phyloP scores from a whole-genome alignment of 2,888 invertebrate species.

The Syrista parreyssii region DNA sequence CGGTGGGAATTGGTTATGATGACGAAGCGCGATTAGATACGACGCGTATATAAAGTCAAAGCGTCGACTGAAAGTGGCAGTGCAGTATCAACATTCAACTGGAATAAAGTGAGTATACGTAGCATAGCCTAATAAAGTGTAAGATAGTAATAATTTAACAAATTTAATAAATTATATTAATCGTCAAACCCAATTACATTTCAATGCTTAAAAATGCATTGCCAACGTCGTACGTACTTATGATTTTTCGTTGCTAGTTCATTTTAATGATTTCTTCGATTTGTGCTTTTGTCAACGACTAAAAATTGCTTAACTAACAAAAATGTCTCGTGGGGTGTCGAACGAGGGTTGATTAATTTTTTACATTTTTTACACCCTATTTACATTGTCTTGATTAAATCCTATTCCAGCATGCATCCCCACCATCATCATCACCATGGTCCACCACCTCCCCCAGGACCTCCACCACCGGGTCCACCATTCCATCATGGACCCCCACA shows the following conservation, averaged over 20 bases:
- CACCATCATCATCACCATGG: slow-evolving; percentile 15
- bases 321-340: not conserved
- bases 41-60: slow-evolving; percentile 7
- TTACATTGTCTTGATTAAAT: not conserved
- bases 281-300: too few relatives aligned
- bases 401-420: slow-evolving; percentile 10
- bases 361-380: too few relatives aligned
- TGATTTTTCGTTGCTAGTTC: too few relatives aligned
- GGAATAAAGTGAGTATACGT: slow-evolving; percentile 6
- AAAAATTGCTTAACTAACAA: too few relatives aligned
- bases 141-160: too few relatives aligned
- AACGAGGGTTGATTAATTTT: not conserved
- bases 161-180: too few relatives aligned
- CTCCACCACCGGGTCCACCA: slow-evolving; percentile 5
- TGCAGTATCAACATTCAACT: slow-evolving; percentile 7
- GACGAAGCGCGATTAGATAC: slow-evolving; percentile 13
- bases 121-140: too few relatives aligned
- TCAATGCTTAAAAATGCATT: too few relatives aligned
- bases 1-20: not conserved
- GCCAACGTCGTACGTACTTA: too few relatives aligned
- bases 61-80: not conserved
- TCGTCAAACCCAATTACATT: too few relatives aligned
- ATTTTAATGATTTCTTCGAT: too few relatives aligned
- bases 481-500: slow-evolving; percentile 17
- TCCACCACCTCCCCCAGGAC: slow-evolving; percentile 8